Evolutionary conservation across 1,140 invertebrate genomes (phyloP), one percentile per base, ranked within the genome.

Genomic region (Contarinia nasturtii): DNA sequence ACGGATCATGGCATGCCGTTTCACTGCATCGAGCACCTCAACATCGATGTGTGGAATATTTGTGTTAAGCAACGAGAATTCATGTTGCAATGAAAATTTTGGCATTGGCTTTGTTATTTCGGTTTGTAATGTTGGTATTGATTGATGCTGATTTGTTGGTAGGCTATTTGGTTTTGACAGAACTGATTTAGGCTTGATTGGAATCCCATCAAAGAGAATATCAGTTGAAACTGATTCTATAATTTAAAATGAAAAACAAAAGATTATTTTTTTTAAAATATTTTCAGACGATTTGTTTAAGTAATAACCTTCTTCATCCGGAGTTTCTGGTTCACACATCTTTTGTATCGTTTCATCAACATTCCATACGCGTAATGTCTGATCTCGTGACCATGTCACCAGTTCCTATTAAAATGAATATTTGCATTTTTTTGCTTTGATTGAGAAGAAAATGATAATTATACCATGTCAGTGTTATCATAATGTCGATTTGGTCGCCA

Each of bases 301-400:
- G 5, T 44, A 14, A 46, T 27, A 27, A 47, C 33, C 49, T 51
- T 68, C 64, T 45, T 68, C 67, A 48, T 69, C 66, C 49, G 54
- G 53, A 21, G 57, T 45, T 43, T 67, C 33, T 67, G 73, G 58
- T 36, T 61, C 57, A 45, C 76, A 79, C 50, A 76, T 65, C 59
- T 86, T 87, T 52, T 87, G 75, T 46, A 94, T 67, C 51, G 80
- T 79, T 21, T 80, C 74, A 62, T 90, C 85, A 53, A 95, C 83
- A 58, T 80, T 80, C 82, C 90, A 95, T 15, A 95, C 79, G 46
- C 92, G 69, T 18, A 97, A 68, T 44, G 79, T 89, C 54, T 93
- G 87, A 72, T 96, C 91, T 59, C 88, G 81, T 0, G 87, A 91
- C 91, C 90, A 97, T 1, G 90, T 95, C 0, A 96, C 77, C n/a